These are phyloP conservation scores for Gopherus evgoodei DNA, from an alignment of 2,113 vertebrate genomes.

Conservation along the genomic window DNA sequence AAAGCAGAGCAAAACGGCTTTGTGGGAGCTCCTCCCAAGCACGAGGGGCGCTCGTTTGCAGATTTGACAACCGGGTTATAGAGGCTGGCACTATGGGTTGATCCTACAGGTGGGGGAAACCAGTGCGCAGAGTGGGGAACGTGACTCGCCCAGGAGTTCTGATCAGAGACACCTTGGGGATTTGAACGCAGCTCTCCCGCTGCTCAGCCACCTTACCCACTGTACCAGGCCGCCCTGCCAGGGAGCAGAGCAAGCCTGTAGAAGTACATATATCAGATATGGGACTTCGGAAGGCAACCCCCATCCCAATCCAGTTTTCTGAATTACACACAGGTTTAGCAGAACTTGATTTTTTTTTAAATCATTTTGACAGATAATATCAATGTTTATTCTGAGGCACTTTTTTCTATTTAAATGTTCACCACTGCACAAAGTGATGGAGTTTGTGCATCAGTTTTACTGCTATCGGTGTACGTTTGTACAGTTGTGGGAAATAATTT, in stretches of 20 bases:
- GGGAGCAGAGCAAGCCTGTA: not conserved
- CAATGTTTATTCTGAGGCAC: not conserved
- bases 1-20: not conserved
- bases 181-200: not conserved
- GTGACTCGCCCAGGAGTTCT: not conserved
- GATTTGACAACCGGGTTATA: not conserved
- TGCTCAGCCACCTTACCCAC: not conserved
- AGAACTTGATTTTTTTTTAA: not conserved
- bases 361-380: not conserved
- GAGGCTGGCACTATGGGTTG: not conserved
- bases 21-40: not conserved
- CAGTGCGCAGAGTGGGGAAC: not conserved
- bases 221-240: not conserved
- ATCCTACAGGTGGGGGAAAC: fast-evolving
- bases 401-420: not conserved
- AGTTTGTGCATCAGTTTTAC: too few relatives aligned
- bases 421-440: not conserved
- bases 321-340: not conserved
- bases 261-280: not conserved
- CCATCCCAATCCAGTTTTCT: not conserved
- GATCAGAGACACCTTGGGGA: not conserved
- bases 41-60: not conserved
- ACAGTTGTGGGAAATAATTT: not conserved
- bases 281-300: not conserved
- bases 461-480: not conserved